Conservation (phyloP, 2,888 invertebrate genomes). For the Escarpia spicata region DNA sequence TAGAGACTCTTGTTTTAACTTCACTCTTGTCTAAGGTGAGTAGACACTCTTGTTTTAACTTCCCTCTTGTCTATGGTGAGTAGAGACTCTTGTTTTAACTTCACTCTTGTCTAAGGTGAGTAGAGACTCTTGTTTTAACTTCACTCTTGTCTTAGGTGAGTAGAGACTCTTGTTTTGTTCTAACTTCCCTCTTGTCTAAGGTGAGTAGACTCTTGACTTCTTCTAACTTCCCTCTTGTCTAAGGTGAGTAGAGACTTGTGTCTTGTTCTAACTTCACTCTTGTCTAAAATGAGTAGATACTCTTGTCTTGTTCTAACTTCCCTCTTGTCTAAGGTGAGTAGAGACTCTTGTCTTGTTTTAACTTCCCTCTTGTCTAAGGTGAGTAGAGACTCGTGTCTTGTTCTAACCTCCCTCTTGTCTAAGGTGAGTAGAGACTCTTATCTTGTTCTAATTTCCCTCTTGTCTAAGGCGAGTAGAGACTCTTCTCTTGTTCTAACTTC, state of each 20-base stretch:
- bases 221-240: not conserved
- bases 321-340: slow-evolving; percentile 70
- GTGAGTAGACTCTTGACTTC: slow-evolving; percentile 58
- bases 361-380: no score
- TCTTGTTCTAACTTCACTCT: not conserved
- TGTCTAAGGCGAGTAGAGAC: no score
- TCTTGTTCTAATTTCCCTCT: no score
- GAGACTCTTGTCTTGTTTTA: not conserved
- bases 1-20: not conserved
- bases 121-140: not conserved
- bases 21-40: not conserved
- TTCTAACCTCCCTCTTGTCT: no score
- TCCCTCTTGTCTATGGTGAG: slow-evolving; percentile 70
- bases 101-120: not conserved
- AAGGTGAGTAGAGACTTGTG: not conserved
- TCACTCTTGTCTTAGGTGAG: not conserved
- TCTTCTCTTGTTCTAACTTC: no score
- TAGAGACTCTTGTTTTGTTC: not conserved
- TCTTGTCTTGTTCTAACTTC: no score
- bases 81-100: not conserved
- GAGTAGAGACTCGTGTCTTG: no score
- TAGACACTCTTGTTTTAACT: not conserved
- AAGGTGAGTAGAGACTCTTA: no score
- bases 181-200: slow-evolving; percentile 67
- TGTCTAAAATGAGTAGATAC: not conserved